Conservation (phyloP, 2,113 vertebrate species). For the Vidua chalybeata region DNA sequence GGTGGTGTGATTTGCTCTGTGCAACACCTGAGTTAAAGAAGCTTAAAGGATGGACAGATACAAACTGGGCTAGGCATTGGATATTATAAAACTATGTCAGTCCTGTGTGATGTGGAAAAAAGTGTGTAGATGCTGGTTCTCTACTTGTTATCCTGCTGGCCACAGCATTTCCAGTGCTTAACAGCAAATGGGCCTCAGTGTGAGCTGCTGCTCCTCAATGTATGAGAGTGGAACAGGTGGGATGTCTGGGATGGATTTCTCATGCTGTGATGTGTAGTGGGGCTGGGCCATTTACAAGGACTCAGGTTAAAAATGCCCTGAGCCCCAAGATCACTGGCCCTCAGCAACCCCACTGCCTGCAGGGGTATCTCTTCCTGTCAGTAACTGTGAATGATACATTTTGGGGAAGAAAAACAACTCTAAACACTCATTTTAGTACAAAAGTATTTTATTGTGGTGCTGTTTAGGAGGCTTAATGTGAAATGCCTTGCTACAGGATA, state of each 20-base stretch:
- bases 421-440: neutral
- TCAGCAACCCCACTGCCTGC: neutral
- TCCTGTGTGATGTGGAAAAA: neutral
- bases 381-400: neutral
- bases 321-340: neutral
- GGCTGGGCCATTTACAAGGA: neutral
- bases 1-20: neutral
- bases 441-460: neutral
- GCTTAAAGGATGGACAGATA: conserved; percentile 11
- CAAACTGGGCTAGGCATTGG: neutral
- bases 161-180: neutral
- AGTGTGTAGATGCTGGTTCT: neutral
- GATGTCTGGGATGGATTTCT: neutral
- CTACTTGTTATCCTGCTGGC: neutral
- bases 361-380: neutral
- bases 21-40: neutral
- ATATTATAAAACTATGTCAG: neutral
- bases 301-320: neutral
- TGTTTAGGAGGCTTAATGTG: neutral
- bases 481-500: neutral
- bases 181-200: neutral
- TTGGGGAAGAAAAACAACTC: neutral
- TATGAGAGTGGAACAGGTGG: too few species aligned
- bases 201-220: neutral
- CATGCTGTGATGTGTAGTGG: rapidly evolving